A percentile compares a stretch with the other conserved stretches of the same genome.
Conservation (phyloP, 2,888 invertebrate genomes). For the Clistopyga incitator region DNA sequence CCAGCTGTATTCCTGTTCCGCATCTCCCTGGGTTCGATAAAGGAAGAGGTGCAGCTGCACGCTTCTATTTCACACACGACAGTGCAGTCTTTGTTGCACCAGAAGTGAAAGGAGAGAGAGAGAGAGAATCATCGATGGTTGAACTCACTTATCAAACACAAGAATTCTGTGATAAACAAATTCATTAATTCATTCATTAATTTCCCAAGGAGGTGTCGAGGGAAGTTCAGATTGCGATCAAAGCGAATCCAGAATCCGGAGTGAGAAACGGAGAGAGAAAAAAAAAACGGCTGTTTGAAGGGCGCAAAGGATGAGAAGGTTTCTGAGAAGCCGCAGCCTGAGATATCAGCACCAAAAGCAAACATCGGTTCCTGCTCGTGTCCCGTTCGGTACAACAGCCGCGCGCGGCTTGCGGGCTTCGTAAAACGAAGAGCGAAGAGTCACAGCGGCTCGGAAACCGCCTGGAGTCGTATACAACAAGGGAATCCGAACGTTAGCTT, state of each 20-base stretch:
- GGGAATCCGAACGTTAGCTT: slow-evolving; percentile 33
- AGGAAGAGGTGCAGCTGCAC: slow-evolving; percentile 56
- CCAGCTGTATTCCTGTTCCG: slow-evolving; percentile 53
- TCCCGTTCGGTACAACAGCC: slow-evolving; percentile 61
- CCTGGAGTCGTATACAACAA: slow-evolving; percentile 16
- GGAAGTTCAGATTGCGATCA: slow-evolving; percentile 11
- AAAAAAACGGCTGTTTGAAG: slow-evolving; percentile 19
- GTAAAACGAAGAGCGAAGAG: slow-evolving; percentile 45
- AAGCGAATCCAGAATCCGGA: slow-evolving; percentile 1
- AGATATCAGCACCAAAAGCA: slow-evolving; percentile 67
- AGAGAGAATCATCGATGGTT: slow-evolving; percentile 31
- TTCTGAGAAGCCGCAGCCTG: slow-evolving; percentile 71
- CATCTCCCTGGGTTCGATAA: slow-evolving; percentile 35
- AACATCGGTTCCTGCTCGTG: slow-evolving; percentile 55
- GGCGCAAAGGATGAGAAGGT: slow-evolving; percentile 37
- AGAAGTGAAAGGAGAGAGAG: slow-evolving; percentile 1
- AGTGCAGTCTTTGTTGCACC: slow-evolving; percentile 8
- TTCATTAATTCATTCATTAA: not conserved
- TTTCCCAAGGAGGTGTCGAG: slow-evolving; percentile 25
- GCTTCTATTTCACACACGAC: not conserved
- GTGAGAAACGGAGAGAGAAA: slow-evolving; percentile 20
- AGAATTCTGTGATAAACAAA: slow-evolving; percentile 34
- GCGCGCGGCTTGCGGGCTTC: slow-evolving; percentile 60
- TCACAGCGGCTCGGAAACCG: slow-evolving; percentile 38
- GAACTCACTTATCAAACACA: slow-evolving; percentile 27